phyloP scores from a whole-genome alignment of 2,888 invertebrate genomes.

The Nomada lathburiana region DNA sequence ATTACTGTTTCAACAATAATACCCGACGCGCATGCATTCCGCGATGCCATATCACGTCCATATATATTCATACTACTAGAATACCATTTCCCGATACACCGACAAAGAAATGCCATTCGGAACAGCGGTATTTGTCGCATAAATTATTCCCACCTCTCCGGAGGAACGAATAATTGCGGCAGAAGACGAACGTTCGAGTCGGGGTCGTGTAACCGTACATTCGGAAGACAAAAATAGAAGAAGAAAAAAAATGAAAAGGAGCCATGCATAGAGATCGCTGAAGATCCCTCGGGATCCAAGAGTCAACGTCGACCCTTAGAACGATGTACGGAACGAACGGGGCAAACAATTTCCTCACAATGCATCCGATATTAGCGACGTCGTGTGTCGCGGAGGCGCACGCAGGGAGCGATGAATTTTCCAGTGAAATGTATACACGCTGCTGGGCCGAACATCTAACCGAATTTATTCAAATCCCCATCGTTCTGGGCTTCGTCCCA shows the following conservation, averaged over 20 bases:
- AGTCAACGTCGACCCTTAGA: background rate
- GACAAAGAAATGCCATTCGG: background rate
- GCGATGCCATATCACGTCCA: too few relatives aligned
- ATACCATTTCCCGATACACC: background rate
- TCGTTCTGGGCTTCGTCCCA: slow-evolving; percentile 66
- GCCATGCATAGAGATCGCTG: background rate
- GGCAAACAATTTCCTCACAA: slow-evolving; percentile 39
- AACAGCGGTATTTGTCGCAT: background rate
- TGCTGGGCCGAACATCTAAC: slow-evolving; percentile 57
- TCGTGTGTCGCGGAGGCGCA: background rate
- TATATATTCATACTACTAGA: background rate
- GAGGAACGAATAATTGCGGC: slow-evolving; percentile 1
- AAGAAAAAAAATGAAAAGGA: background rate
- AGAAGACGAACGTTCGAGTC: background rate
- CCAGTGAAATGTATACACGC: slow-evolving; percentile 47
- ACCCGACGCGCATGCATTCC: background rate
- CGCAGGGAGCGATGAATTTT: slow-evolving; percentile 61
- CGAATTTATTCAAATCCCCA: slow-evolving; percentile 77
- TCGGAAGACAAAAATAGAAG: background rate
- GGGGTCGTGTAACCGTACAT: background rate
- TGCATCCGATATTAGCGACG: slow-evolving; percentile 49
- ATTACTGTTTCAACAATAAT: background rate
- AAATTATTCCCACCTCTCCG: background rate
- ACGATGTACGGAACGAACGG: background rate
- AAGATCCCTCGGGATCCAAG: background rate